Evolutionary conservation across 2,797 vertebrate genomes (phyloP), one percentile per base, ranked within the genome.

Genomic region (Pseudotriccus pelzelni): DNA sequence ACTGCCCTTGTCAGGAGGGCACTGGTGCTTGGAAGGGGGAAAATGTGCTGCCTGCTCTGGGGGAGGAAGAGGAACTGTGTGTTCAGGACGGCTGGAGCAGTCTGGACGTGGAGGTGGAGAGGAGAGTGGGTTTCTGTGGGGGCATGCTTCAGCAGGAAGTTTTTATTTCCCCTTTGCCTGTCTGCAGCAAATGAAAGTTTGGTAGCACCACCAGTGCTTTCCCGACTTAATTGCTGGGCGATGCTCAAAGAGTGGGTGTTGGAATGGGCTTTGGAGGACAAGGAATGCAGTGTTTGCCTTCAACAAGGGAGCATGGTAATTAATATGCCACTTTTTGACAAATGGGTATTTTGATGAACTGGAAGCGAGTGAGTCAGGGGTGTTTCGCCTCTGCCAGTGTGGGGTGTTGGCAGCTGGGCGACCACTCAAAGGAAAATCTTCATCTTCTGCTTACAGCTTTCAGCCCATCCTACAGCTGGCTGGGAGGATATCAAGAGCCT

Each of bases 11-110:
- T 4, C 6, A 2, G 34, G 28, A 55, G 19, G 27, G 15, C 52
- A 11, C 56, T 12, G 10, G 28, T 49, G 13, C 28, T 37, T 32
- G 78, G 19, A 4, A 49, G 37, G 27, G 11, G 27, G 30, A 70
- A 46, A 59, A 10, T 19, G 4, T 47, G 36, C 68, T 66, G 59
- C 41, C 50, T 69, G n/a, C 60, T 69, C 22, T 14, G 21, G 7
- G 21, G 22, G 4, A 18, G 44, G 52, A 50, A 17, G 18, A 23
- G 34, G 37, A 70, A 2, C 21, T 2, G 0, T 5, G 2, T 62
- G 19, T 63, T 70, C 30, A 28, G 37, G 25, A 9, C 0, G 2
- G 23, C 28, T 72, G 39, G 21, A 69, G 37, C 0, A 0, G 14
- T n/a, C 24, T 12, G 37, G 37, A 44, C 7, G 14, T 87, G 10